phyloP scores from a whole-genome alignment of 1,140 invertebrate genomes.

The Bombus superbus region DNA sequence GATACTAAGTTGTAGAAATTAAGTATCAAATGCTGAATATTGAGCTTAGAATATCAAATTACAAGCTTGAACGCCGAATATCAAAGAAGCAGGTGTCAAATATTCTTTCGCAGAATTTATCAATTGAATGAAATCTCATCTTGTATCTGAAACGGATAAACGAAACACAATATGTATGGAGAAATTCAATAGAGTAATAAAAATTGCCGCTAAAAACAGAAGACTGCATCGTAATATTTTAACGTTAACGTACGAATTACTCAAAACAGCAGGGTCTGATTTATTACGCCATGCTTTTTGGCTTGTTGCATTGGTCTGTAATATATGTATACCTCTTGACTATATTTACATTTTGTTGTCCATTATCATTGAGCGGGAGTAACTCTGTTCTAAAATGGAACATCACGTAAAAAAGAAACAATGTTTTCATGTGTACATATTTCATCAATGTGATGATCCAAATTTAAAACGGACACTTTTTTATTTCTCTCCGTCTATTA shows the following conservation, averaged over 20 bases:
- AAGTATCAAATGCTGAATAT: neutral
- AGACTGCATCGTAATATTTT: neutral
- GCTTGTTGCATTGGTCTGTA: neutral
- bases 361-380: neutral
- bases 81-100: neutral
- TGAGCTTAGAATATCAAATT: neutral
- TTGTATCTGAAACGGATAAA: neutral
- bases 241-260: neutral
- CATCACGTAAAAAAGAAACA: neutral
- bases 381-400: neutral
- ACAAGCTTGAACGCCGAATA: neutral
- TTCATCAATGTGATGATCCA: neutral
- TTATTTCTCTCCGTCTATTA: neutral
- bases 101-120: neutral
- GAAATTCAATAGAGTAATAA: neutral
- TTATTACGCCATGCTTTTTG: slow-evolving; percentile 12
- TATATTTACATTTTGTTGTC: neutral
- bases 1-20: neutral
- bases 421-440: neutral
- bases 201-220: neutral
- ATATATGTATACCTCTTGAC: neutral
- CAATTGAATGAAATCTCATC: neutral
- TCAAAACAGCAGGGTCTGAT: neutral
- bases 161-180: too few relatives aligned
- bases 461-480: neutral